Percentiles rank a stretch among this genome's conserved stretches.
These are phyloP conservation scores for Magallana gigas DNA, from an alignment of 1,140 invertebrate species.

Conservation along the genomic window DNA sequence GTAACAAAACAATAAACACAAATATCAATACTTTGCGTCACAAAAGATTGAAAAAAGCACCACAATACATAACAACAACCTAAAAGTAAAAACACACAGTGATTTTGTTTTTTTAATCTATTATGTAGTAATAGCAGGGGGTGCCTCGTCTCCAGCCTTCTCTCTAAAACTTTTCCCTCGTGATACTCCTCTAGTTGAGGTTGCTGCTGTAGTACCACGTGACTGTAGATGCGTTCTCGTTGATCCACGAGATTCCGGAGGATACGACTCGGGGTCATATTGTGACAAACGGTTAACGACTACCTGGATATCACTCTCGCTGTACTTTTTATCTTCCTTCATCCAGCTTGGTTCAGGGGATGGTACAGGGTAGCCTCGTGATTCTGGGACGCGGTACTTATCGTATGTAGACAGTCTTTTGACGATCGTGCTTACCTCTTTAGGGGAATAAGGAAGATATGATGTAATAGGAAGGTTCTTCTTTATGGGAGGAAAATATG, in stretches of 20 bases:
- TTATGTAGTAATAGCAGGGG: background rate
- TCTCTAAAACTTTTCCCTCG: background rate
- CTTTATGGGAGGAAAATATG: background rate
- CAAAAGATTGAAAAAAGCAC: too few species aligned
- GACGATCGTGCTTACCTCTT: constrained; percentile 2
- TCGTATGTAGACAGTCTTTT: constrained; percentile 15
- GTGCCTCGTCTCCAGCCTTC: background rate
- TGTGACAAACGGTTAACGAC: constrained; percentile 20
- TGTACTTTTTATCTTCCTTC: background rate
- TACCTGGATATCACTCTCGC: background rate
- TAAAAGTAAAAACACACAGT: background rate
- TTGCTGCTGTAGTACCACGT: constrained; percentile 23
- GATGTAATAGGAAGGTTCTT: constrained; percentile 2
- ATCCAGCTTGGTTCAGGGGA: constrained; percentile 3
- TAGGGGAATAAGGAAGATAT: constrained; percentile 1
- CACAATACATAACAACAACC: background rate
- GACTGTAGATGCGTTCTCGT: constrained; percentile 7
- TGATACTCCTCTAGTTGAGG: background rate
- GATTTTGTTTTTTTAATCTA: background rate
- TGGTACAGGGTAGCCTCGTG: background rate
- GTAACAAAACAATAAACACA: too few species aligned
- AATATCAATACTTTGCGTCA: too few species aligned
- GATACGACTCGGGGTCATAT: constrained; percentile 5
- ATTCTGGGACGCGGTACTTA: constrained; percentile 10
- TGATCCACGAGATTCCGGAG: constrained; percentile 14